These are phyloP conservation scores for Scalopus aquaticus DNA, from an alignment of 2,113 vertebrate species.

Conservation along the genomic window DNA sequence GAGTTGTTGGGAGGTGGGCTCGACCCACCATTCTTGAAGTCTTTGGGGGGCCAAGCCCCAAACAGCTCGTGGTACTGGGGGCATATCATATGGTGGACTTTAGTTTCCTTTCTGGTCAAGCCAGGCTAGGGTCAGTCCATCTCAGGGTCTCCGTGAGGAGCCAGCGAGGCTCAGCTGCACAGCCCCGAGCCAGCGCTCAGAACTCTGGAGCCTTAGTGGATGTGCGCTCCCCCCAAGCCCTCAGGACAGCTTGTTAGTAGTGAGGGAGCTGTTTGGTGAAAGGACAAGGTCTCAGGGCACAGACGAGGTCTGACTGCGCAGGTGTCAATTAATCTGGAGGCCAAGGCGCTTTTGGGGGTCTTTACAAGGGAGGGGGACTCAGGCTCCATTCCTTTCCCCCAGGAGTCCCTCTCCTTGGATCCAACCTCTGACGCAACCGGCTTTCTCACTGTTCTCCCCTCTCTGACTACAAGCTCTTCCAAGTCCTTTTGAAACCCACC, in stretches of 20 bases:
- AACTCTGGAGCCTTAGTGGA: too few relatives aligned
- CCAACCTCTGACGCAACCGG: not conserved
- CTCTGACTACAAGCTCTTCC: not conserved
- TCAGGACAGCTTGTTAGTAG: too few relatives aligned
- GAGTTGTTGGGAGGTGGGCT: not conserved
- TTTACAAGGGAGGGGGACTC: not conserved
- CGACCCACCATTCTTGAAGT: too few relatives aligned
- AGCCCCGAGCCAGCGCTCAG: too few relatives aligned
- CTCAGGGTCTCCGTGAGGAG: not conserved
- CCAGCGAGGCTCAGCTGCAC: too few relatives aligned
- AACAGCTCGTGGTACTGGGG: too few relatives aligned
- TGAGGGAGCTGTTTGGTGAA: not conserved
- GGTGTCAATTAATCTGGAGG: not conserved
- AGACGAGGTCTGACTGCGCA: not conserved
- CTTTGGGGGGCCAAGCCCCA: too few relatives aligned
- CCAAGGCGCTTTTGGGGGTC: accelerated
- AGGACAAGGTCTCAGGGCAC: not conserved
- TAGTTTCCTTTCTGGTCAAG: not conserved
- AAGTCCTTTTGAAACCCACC: not conserved
- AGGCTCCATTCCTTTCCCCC: not conserved
- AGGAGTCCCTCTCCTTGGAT: accelerated
- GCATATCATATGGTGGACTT: conserved; percentile 40
- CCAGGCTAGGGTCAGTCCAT: not conserved
- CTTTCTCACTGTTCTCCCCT: not conserved
- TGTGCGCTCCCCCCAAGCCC: too few relatives aligned